Evolutionary conservation across 2,113 vertebrate genomes (phyloP).

Genomic region (Centropristis striata): DNA sequence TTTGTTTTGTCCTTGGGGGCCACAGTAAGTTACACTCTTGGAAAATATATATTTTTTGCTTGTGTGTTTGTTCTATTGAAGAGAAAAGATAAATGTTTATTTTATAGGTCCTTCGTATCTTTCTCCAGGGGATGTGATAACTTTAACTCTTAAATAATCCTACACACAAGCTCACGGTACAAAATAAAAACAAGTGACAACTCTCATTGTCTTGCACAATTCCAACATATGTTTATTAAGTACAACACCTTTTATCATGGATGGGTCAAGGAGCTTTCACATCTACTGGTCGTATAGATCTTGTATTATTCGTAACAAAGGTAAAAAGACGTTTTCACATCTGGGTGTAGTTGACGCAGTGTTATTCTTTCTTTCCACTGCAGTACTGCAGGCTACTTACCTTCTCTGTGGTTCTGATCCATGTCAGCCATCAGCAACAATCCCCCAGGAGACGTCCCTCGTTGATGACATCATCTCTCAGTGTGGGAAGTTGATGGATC

Average conservation of each 20-base stretch:
- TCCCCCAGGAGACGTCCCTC: constrained; percentile 66
- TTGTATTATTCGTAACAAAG: neutral
- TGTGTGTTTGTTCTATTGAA: neutral
- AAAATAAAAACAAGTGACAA: neutral
- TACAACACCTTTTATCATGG: too few relatives aligned
- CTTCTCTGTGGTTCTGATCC: constrained; percentile 57
- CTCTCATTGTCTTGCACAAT: neutral
- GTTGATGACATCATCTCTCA: constrained; percentile 83
- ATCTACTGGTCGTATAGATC: too few relatives aligned
- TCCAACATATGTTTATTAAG: neutral
- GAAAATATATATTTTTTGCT: neutral
- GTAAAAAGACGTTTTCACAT: constrained; percentile 1
- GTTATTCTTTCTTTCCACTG: constrained; percentile 22
- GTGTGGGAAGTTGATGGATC: constrained; percentile 79
- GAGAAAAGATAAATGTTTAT: neutral
- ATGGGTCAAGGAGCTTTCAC: neutral
- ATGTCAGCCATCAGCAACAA: constrained; percentile 66
- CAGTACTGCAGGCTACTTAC: constrained; percentile 26
- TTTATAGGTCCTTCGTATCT: constrained; percentile 3
- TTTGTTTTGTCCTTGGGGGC: constrained; percentile 13
- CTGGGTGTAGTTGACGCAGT: neutral
- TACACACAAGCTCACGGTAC: neutral
- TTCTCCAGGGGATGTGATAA: neutral
- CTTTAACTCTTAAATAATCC: neutral
- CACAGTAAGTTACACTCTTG: neutral